Evolutionary conservation across 2,113 vertebrate genomes (phyloP).

Genomic region (Clinocottus analis): DNA sequence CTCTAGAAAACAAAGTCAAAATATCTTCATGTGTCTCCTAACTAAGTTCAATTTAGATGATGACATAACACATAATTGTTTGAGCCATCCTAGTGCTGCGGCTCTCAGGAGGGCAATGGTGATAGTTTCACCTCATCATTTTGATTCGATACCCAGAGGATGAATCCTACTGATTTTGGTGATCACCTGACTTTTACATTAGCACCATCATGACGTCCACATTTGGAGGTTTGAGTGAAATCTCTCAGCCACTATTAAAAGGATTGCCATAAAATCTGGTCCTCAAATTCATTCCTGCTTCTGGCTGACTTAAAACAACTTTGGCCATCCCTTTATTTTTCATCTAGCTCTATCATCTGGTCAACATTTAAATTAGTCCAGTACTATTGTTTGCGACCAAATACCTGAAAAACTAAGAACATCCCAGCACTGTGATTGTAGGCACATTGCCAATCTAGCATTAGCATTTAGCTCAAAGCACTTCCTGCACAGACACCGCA

Average conservation of each 20-base stretch:
- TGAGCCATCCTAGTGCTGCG: neutral
- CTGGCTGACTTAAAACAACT: neutral
- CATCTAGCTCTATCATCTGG: neutral
- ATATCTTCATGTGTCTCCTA: neutral
- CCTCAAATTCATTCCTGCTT: neutral
- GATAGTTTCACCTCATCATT: neutral
- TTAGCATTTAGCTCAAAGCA: neutral
- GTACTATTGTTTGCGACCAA: neutral
- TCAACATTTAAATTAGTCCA: neutral
- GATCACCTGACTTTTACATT: no score
- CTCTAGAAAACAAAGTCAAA: constrained; percentile 16
- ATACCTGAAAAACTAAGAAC: no score
- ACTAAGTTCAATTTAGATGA: neutral
- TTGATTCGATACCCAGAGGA: neutral
- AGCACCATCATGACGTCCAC: neutral
- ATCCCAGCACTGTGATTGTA: neutral
- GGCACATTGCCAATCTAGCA: neutral
- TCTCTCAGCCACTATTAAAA: neutral
- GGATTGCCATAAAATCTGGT: neutral
- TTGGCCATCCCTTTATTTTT: neutral
- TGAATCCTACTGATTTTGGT: neutral
- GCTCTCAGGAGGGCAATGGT: neutral
- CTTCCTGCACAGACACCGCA: neutral
- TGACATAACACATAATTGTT: neutral
- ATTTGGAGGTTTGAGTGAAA: neutral